phyloP scores from a whole-genome alignment of 2,113 vertebrate genomes.

The Vulpes ferrilata region DNA sequence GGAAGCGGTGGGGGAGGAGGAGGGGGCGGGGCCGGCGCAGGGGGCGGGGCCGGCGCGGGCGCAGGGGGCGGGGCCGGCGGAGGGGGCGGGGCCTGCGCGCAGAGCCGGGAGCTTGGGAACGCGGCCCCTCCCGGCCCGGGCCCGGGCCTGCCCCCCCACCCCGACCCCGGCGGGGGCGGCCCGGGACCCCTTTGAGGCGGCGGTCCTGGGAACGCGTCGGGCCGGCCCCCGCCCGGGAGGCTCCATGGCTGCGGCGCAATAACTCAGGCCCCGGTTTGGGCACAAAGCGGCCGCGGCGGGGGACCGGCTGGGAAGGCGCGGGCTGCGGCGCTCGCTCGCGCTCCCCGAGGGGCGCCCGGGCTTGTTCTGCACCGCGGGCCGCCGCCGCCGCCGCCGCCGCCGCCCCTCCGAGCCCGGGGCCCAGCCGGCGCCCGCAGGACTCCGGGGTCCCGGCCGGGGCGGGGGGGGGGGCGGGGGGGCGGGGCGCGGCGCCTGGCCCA shows the following conservation, averaged over 20 bases:
- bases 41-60: not conserved
- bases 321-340: constrained; percentile 41
- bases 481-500: not conserved
- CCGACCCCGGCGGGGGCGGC: not conserved
- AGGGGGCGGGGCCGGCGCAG: too few relatives aligned
- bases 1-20: not conserved
- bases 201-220: constrained; percentile 71
- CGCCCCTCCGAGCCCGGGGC: constrained; percentile 31
- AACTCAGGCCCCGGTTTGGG: constrained; percentile 72
- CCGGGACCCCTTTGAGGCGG: constrained; percentile 68
- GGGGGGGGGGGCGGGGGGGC: not conserved
- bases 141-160: not conserved
- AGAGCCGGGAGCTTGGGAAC: constrained; percentile 52
- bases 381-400: not conserved
- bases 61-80: not conserved
- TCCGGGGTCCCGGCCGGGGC: not conserved
- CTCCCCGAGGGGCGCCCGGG: constrained; percentile 15
- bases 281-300: constrained; percentile 77
- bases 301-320: constrained; percentile 78
- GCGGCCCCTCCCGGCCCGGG: constrained; percentile 19
- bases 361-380: constrained; percentile 49
- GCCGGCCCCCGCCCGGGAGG: constrained; percentile 59
- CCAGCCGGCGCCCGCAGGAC: constrained; percentile 18
- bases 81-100: not conserved
- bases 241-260: constrained; percentile 73